Evolutionary conservation across 2,888 invertebrate species (phyloP), one percentile per base, ranked within the genome.

Genomic region (Macrophya annulata): DNA sequence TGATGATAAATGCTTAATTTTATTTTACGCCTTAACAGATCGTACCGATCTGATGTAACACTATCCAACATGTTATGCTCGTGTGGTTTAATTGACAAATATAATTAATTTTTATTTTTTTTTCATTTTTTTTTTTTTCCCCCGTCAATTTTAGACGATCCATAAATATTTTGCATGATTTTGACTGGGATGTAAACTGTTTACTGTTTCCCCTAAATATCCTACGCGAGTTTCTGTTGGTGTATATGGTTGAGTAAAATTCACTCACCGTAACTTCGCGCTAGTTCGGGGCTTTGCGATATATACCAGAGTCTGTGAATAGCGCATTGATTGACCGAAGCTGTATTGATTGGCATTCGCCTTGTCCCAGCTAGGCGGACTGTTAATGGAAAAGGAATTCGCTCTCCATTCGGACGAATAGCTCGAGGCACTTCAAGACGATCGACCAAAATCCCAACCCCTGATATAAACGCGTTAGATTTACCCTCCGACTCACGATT

Each of bases 311-410:
- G 3, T 62, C 68, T 25, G 37, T 77, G 77, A 77, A 77, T 81
- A 62, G 81, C 62, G 15, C 40, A 55, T 31, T 81, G 81, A 81
- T 81, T 62, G 81, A 81, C 62, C 62, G 72, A 74, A 45, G 12
- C 45, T 45, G 72, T 74, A 81, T 81, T 81, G 81, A 81, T 81
- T 81, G 62, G 81, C 25, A 62, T 59, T 40, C 62, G 77, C 55
- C 77, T 51, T 51, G 55, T 55, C 31, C 77, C 25, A 31, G 17
- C 31, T 55, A 31, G 77, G 43, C n/a, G 15, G 77, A 55, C 77
- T 55, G 77, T 77, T 77, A 77, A 77, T 77, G 51, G 77, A 51
- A 55, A 55, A 51, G 51, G 77, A 55, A 77, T 55, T 77, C 55
- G 51, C 37, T 77, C 77, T 77, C 48, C 77, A 55, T 55, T 55